A percentile compares a stretch with the other conserved stretches of the same genome.
Conservation (phyloP, 1,140 invertebrate genomes). For the Drosophila arizonae region DNA sequence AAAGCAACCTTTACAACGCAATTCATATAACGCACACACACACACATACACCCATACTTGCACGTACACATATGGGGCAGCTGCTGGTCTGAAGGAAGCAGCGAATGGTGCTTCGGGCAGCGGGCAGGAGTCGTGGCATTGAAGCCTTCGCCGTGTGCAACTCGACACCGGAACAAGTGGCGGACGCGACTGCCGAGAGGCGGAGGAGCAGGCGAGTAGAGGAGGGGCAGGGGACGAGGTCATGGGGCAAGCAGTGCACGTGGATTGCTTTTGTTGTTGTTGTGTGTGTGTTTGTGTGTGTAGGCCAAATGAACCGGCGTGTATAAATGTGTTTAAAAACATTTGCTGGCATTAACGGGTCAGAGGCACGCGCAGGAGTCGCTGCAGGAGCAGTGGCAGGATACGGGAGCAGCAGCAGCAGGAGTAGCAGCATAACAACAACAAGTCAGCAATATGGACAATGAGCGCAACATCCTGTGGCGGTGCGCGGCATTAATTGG, state of each 20-base stretch:
- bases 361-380: conserved; percentile 37
- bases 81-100: conserved; percentile 54
- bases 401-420: conserved; percentile 25
- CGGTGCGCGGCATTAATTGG: conserved; percentile 69
- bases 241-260: conserved; percentile 2
- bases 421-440: background rate
- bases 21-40: conserved; percentile 52
- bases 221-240: background rate
- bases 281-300: background rate
- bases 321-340: conserved; percentile 49
- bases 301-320: conserved; percentile 28
- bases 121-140: conserved; percentile 18
- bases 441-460: conserved; percentile 50
- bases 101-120: background rate
- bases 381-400: conserved; percentile 18
- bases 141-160: conserved; percentile 54
- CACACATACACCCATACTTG: conserved; percentile 28
- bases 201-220: background rate
- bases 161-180: conserved; percentile 80
- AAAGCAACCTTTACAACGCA: conserved; percentile 78
- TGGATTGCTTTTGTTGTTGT: conserved; percentile 1
- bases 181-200: conserved; percentile 22
- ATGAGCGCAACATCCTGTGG: conserved; percentile 68
- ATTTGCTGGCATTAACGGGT: conserved; percentile 44
- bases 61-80: conserved; percentile 43